Conservation (phyloP, 2,113 vertebrate genomes). For the Cyprinodon variegatus region DNA sequence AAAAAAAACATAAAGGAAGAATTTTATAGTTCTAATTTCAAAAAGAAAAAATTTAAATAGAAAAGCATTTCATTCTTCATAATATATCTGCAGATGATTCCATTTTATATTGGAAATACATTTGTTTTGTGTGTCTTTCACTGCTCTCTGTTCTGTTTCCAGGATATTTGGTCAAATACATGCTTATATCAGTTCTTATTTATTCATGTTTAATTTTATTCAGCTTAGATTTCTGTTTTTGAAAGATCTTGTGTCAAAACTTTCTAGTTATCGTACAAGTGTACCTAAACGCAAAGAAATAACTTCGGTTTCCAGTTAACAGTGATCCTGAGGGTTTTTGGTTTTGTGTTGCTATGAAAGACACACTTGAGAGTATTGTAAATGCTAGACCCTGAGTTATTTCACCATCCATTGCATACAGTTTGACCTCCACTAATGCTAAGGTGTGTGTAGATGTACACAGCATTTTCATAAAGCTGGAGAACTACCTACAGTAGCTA, state of each 20-base stretch:
- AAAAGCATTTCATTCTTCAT: background rate
- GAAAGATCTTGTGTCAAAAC: background rate
- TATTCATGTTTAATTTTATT: background rate
- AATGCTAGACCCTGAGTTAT: background rate
- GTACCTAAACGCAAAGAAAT: background rate
- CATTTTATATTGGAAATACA: background rate
- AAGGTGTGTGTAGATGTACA: background rate
- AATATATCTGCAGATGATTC: background rate
- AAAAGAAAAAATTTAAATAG: background rate
- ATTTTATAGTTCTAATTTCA: background rate
- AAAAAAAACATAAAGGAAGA: background rate
- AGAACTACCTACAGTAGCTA: background rate
- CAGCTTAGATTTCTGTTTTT: background rate
- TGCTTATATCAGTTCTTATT: background rate
- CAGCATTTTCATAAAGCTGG: background rate
- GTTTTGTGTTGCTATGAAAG: background rate
- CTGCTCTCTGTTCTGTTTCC: background rate
- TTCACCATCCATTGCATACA: background rate
- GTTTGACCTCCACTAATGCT: background rate
- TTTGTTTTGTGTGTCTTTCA: background rate
- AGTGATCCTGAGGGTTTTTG: background rate
- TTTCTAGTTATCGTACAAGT: background rate
- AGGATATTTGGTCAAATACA: background rate
- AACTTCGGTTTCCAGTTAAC: background rate
- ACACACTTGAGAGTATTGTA: background rate